phyloP scores from a whole-genome alignment of 1,140 invertebrate species.

The Zaprionus gabonicus region DNA sequence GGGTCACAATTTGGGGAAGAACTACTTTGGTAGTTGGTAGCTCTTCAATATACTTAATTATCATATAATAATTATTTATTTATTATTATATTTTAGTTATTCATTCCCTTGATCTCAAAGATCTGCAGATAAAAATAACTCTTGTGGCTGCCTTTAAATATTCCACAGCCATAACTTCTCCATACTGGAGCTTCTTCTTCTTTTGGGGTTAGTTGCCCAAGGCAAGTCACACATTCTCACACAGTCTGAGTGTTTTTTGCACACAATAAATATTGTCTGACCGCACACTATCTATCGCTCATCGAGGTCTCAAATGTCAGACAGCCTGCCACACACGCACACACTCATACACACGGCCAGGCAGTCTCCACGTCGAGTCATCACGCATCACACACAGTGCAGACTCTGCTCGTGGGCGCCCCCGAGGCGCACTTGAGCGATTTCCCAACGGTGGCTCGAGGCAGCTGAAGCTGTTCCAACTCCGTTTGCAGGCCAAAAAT shows the following conservation, averaged over 20 bases:
- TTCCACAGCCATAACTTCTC: not conserved
- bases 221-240: not conserved
- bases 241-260: slow-evolving; percentile 45
- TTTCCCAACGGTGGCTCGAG: slow-evolving; percentile 60
- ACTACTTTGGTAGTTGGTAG: too few species aligned
- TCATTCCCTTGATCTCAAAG: not conserved
- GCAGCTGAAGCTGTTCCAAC: slow-evolving; percentile 27
- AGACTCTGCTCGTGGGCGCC: slow-evolving; percentile 9
- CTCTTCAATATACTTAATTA: not conserved
- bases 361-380: slow-evolving; percentile 12
- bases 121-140: not conserved
- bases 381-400: slow-evolving; percentile 28
- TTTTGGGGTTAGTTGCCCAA: not conserved
- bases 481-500: slow-evolving; percentile 22
- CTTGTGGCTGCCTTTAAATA: not conserved
- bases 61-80: not conserved
- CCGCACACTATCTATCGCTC: slow-evolving; percentile 54
- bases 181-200: not conserved
- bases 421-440: slow-evolving; percentile 44
- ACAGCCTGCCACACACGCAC: slow-evolving; percentile 16
- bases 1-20: not conserved
- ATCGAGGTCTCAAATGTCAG: slow-evolving; percentile 67
- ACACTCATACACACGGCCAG: not conserved
- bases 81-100: not conserved
- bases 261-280: slow-evolving; percentile 74